A percentile compares a stretch with the other conserved stretches of the same genome.
These are phyloP conservation scores for Anomalospiza imberbis DNA, from an alignment of 2,797 vertebrate genomes.

Conservation along the genomic window DNA sequence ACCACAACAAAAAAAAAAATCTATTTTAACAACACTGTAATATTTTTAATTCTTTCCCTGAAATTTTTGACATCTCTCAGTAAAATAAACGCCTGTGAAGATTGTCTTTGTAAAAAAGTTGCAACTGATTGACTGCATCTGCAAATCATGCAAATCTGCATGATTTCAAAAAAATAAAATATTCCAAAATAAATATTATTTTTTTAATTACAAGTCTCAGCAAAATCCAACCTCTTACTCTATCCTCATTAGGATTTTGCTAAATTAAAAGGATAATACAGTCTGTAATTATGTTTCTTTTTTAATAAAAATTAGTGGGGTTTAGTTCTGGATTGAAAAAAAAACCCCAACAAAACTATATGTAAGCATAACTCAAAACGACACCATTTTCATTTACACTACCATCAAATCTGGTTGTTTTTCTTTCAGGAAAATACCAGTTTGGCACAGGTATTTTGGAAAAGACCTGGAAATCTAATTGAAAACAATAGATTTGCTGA, in stretches of 20 bases:
- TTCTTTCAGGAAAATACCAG: neutral
- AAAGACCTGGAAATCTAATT: neutral
- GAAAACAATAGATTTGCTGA: neutral
- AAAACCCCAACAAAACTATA: accelerated
- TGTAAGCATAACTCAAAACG: neutral
- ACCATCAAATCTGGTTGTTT: neutral
- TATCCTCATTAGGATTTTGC: neutral
- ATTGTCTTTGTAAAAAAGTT: neutral
- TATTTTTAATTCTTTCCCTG: neutral
- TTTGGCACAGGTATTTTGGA: neutral
- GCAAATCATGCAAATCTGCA: neutral
- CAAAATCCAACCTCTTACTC: neutral
- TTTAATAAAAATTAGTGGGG: neutral
- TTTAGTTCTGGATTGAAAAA: neutral
- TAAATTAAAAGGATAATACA: neutral
- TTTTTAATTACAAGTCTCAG: neutral
- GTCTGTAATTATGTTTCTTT: neutral
- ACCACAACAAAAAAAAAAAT: neutral
- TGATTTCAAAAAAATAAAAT: neutral
- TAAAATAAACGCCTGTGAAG: neutral
- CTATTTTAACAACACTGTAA: neutral
- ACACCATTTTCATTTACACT: neutral
- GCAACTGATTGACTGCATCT: neutral
- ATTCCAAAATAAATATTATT: neutral
- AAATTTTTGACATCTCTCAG: neutral